phyloP scores from a whole-genome alignment of 2,797 vertebrate species.

The Enteromius fasciolatus region DNA sequence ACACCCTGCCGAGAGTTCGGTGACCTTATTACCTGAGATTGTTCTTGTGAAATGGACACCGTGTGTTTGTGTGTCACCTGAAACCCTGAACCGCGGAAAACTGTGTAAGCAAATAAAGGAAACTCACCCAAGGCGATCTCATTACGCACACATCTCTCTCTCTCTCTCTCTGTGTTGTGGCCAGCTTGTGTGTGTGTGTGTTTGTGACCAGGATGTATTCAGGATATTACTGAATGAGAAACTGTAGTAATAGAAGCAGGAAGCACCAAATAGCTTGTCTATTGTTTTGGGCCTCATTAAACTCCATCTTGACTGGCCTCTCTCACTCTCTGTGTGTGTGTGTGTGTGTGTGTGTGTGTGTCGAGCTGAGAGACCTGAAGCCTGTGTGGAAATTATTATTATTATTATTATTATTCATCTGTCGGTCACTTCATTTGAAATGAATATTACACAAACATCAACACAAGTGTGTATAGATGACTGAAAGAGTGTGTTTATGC shows the following conservation, averaged over 20 bases:
- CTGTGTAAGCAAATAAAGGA: constrained; percentile 44
- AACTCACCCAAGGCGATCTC: constrained; percentile 27
- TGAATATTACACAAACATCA: neutral
- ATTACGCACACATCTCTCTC: constrained; percentile 29
- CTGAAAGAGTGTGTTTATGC: neutral
- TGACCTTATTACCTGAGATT: constrained; percentile 43
- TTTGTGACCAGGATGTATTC: constrained; percentile 17
- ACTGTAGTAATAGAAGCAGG: constrained; percentile 34
- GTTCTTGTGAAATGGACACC: constrained; percentile 45
- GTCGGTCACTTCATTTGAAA: constrained; percentile 7
- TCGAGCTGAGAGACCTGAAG: neutral
- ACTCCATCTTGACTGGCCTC: neutral
- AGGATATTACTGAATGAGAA: constrained; percentile 32
- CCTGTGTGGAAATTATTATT: too few relatives aligned
- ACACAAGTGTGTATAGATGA: neutral
- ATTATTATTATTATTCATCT: constrained; percentile 21
- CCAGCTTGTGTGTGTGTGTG: neutral
- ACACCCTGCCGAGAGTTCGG: constrained; percentile 19
- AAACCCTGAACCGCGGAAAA: constrained; percentile 46
- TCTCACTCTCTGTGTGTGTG: neutral
- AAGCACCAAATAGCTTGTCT: neutral
- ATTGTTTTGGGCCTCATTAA: constrained; percentile 31
- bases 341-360: too few relatives aligned
- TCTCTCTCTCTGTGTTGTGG: neutral
- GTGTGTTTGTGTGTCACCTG: constrained; percentile 50